Evolutionary conservation across 2,888 invertebrate genomes (phyloP), one percentile per base, ranked within the genome.

Genomic region (Coleophora deauratella): DNA sequence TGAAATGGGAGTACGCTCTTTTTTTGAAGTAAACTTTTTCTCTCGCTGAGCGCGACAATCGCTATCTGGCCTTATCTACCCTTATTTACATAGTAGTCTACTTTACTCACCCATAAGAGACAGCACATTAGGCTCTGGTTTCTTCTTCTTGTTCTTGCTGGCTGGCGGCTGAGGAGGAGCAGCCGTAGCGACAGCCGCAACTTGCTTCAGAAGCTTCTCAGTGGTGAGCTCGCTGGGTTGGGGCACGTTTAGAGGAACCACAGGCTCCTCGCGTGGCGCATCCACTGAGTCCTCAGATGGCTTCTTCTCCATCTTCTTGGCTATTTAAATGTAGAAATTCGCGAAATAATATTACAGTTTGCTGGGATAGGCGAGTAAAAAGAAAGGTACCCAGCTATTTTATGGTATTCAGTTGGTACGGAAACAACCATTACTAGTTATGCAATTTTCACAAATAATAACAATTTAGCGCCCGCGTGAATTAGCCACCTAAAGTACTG

Each of bases 181-280:
- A 34, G 57, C 40, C 3, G 52, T 47, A 9, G 62, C 46, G 3
- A 53, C 42, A 8, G 58, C 54, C 1, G 57, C 63, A 13, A 77
- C 81, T 41, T 82, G 79, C 55, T 72, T 71, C 49, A 86, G 57
- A 41, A 84, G 58, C 52, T 81, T 86, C 37, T 82, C 81, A 0
- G 79, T 86, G 34, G 84, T 85, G 28, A 85, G 65, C 54, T 81
- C 81, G 48, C 69, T 78, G 3, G 84, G 79, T 57, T 80, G 84
- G 14, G 79, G 79, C 12, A 63, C 62, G 50, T 79, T 79, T 49
- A 81, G 52, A 0, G 84, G 79, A 1, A 75, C 76, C 2, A 84
- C 72, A 27, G 76, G 62, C 49, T 81, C 79, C 38, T 80, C 80
- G 0, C 59, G 63, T 0, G 47, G 47, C 0, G 41, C 43, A n/a